Conservation (phyloP, 1,140 invertebrate species). For the Brevipalpus yothersi region DNA sequence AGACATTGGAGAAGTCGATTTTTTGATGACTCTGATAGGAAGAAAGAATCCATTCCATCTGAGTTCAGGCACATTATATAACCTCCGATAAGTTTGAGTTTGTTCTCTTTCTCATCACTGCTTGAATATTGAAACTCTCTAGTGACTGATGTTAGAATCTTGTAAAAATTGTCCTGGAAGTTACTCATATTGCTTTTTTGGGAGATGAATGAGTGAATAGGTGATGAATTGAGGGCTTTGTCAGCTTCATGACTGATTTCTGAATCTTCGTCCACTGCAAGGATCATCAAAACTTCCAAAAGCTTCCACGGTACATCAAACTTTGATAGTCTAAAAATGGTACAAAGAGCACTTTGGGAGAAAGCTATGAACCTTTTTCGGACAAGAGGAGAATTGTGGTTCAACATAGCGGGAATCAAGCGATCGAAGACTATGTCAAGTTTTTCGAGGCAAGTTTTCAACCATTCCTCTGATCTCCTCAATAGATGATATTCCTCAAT, state of each 20-base stretch:
- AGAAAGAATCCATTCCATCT: neutral
- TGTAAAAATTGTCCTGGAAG: neutral
- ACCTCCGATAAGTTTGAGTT: conserved; percentile 25
- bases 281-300: neutral
- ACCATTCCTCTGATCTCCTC: neutral
- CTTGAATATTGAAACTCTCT: conserved; percentile 27
- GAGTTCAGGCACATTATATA: neutral
- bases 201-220: neutral
- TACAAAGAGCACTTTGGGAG: no score
- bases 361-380: neutral
- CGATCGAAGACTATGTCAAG: neutral
- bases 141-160: neutral
- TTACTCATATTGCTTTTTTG: neutral
- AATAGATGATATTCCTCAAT: neutral
- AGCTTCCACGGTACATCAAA: neutral
- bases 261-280: neutral
- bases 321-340: neutral
- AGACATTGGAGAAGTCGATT: neutral
- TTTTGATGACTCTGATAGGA: neutral
- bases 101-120: conserved; percentile 63
- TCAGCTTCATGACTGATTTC: neutral
- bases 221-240: neutral
- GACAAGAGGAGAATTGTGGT: neutral
- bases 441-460: neutral
- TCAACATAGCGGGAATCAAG: neutral